Evolutionary conservation across 2,888 invertebrate species (phyloP), one percentile per base, ranked within the genome.

Genomic region (Eupithecia subfuscata): DNA sequence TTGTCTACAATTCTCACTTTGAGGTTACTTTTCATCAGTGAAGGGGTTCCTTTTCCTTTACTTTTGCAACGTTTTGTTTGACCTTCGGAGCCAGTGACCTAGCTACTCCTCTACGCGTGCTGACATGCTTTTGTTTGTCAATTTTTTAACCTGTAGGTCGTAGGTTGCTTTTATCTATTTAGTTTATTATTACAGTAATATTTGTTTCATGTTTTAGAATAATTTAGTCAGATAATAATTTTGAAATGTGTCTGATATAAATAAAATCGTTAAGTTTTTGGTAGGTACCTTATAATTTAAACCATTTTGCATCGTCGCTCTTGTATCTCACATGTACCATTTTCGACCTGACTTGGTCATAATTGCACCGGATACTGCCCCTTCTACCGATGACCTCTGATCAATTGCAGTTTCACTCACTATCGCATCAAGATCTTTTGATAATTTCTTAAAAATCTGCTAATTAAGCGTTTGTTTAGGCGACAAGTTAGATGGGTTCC

Each of bases 401-500:
- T 60, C 12, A 60, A 12, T 60, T 60, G 56, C 56, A 69, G 30
- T 40, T 67, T 74, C n/a, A 37, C 25, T 14, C 64, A 74, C 74
- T 75, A 76, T 76, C 73, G 64, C 52, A 22, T 67, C 18, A 67
- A 67, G 22, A n/a, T 67, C 2, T 67, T 37, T 18, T 48, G n/a
- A 22, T 67, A 22, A 5, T 40, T 40, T 14, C 43, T 40, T 9
- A 37, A 37, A 22, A n/a, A 67, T 40, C 37, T n/a, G 65, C n/a
- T 67, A 67, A 67, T 67, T 67, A 40, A n/a, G 65, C 40, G n/a
- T 82, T 87, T 86, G 88, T 85, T 79, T 84, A 80, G 83, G 81
- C 84, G 86, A 83, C 82, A 83, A 83, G 85, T 84, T 84, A 78
- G 22, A 60, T 14, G 78, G 78, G 76, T 75, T 40, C 86, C 90